These are phyloP conservation scores for Falco punctatus DNA, from an alignment of 2,113 vertebrate genomes.

Conservation along the genomic window DNA sequence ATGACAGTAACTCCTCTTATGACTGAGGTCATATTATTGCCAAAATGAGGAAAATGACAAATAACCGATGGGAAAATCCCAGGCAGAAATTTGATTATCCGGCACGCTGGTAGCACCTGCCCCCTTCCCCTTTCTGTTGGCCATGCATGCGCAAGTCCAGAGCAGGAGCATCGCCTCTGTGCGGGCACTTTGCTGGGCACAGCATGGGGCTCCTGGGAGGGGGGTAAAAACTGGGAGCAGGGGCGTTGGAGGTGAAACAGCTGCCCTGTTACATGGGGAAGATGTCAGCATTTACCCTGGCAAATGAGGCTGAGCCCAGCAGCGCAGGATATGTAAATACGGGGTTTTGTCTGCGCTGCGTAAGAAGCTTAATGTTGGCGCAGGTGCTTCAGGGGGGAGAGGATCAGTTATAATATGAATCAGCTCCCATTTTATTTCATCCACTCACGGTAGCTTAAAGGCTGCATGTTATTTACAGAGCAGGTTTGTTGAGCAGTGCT, in stretches of 20 bases:
- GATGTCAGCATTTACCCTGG: not conserved
- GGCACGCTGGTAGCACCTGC: not conserved
- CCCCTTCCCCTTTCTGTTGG: accelerated
- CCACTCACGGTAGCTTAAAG: not conserved
- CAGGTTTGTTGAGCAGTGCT: not conserved
- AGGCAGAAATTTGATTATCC: not conserved
- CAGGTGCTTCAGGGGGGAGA: not conserved
- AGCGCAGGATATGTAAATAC: not conserved
- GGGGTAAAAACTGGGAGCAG: not conserved
- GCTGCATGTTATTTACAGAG: constrained; percentile 40
- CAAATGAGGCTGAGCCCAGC: not conserved
- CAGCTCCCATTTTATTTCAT: constrained; percentile 26
- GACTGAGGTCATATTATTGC: accelerated
- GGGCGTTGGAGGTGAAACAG: not conserved
- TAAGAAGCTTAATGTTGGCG: not conserved
- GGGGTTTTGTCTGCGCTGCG: not conserved
- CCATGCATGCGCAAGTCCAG: accelerated
- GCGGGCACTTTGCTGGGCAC: not conserved
- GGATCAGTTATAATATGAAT: not conserved
- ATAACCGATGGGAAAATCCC: not conserved
- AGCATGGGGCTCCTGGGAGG: not conserved
- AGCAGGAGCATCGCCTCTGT: not conserved
- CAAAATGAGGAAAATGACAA: not conserved
- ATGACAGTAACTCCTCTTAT: not conserved
- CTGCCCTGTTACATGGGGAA: not conserved